Evolutionary conservation across 1,140 invertebrate genomes (phyloP).

Genomic region (Palaemon carinicauda): DNA sequence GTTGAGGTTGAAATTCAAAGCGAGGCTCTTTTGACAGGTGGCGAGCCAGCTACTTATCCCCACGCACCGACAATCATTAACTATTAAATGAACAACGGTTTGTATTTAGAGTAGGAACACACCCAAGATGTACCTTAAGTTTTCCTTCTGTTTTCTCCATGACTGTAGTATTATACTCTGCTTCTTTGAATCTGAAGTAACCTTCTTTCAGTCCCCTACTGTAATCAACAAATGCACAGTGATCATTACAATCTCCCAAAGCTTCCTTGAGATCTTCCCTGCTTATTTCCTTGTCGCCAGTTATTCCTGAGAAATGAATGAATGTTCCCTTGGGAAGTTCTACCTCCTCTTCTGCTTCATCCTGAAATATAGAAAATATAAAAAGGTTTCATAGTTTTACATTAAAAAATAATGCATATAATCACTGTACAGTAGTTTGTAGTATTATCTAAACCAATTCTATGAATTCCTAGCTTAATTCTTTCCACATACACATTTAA

Average conservation of each 20-base stretch:
- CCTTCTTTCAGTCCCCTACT: constrained; percentile 77
- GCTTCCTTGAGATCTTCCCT: constrained; percentile 77
- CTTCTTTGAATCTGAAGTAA: constrained; percentile 75
- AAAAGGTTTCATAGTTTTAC: too few relatives aligned
- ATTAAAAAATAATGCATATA: too few relatives aligned
- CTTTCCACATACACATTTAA: too few relatives aligned
- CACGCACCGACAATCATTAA: too few relatives aligned
- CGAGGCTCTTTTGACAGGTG: too few relatives aligned
- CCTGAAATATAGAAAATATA: constrained; percentile 1
- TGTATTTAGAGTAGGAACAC: too few relatives aligned
- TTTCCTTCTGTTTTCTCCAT: constrained; percentile 70
- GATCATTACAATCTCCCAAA: constrained; percentile 70
- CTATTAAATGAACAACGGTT: too few relatives aligned
- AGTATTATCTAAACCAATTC: too few relatives aligned
- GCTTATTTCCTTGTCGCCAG: constrained; percentile 68
- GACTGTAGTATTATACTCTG: constrained; percentile 74
- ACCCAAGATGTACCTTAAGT: constrained; percentile 32
- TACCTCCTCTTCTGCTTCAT: constrained; percentile 59
- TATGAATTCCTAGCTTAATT: too few relatives aligned
- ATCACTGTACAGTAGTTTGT: too few relatives aligned
- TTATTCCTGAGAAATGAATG: constrained; percentile 72
- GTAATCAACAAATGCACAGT: constrained; percentile 79
- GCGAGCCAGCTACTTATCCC: too few relatives aligned
- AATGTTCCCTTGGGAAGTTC: constrained; percentile 75
- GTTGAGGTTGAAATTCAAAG: too few relatives aligned